Base-by-base conservation (phyloP, 1,140 invertebrate species). In the Mya arenaria region DNA sequence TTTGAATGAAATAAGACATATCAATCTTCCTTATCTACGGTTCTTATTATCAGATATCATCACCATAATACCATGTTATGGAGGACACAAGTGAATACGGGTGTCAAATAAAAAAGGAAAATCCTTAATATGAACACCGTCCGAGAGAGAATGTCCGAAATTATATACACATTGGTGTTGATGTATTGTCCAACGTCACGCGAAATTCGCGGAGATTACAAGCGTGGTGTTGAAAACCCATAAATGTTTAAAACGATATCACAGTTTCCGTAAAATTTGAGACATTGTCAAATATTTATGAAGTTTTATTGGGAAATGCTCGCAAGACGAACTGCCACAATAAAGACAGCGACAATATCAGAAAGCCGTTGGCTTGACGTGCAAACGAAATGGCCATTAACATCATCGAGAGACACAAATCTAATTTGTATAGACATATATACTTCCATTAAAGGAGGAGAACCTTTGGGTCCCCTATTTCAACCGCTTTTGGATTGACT, bases 241-340 rank as follows among this genome's bases (percentile, higher is more conserved):
- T 75, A 75, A 75, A 75, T 75, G 73, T 75, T 75, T 75, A 63
- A 75, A 75, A 63, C 73, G 62, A 62, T 75, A 75, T 75, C 73
- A 75, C 73, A 75, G 62, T 56, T 75, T 39, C 41, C 41, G n/a
- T 41, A 34, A 75, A 75, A 75, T 75, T 75, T 75, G 73, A 75
- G 73, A 63, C 73, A 36, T 63, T 58, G 39, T 75, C 73, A 75
- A 75, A 75, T 75, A 75, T 75, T 75, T 63, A 75, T 75, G 73
- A 39, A 60, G 63, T 39, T 75, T 62, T 58, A 75, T 75, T 37
- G 73, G 23, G 25, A 32, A 52, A 23, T 23, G 48, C 48, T 52
- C 48, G 25, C 48, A 52, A 52, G 25, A 17, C 48, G 48, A 52
- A 52, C n/a, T n/a, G n/a, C n/a, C n/a, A n/a, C n/a, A n/a, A n/a